Percentiles rank a stretch among this genome's conserved stretches.
These are phyloP conservation scores for Calliopsis andreniformis DNA, from an alignment of 1,140 invertebrate genomes.

Conservation along the genomic window DNA sequence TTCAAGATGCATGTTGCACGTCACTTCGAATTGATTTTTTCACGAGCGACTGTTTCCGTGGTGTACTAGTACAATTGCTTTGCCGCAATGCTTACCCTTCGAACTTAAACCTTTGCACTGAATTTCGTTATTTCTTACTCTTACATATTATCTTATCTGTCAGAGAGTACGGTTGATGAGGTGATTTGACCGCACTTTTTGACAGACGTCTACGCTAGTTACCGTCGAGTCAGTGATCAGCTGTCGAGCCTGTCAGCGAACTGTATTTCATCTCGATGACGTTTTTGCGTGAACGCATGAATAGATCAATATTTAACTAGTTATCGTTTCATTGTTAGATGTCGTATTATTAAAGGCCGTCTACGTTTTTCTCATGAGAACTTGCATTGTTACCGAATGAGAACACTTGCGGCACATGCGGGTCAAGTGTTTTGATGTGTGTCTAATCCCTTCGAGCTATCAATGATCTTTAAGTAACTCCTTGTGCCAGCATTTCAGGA, in stretches of 20 bases:
- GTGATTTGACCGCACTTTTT: slow-evolving; percentile 28
- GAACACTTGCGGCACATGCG: background rate
- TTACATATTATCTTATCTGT: slow-evolving; percentile 19
- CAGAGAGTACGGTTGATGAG: background rate
- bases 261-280: background rate
- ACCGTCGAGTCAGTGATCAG: slow-evolving; percentile 39
- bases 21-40: slow-evolving; percentile 71
- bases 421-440: background rate
- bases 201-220: slow-evolving; percentile 41
- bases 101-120: slow-evolving; percentile 19
- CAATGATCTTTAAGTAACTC: slow-evolving; percentile 21
- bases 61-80: slow-evolving; percentile 22
- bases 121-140: slow-evolving; percentile 4
- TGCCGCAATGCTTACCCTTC: background rate
- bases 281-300: background rate
- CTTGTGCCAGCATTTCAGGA: slow-evolving; percentile 1
- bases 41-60: slow-evolving; percentile 55
- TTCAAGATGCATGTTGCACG: slow-evolving; percentile 52
- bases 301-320: background rate
- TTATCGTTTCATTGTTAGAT: background rate
- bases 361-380: background rate
- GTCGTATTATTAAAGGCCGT: background rate
- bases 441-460: background rate
- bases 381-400: background rate
- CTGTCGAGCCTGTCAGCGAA: slow-evolving; percentile 46